phyloP scores from a whole-genome alignment of 2,113 vertebrate species.

The Nothocercus nigrocapillus region DNA sequence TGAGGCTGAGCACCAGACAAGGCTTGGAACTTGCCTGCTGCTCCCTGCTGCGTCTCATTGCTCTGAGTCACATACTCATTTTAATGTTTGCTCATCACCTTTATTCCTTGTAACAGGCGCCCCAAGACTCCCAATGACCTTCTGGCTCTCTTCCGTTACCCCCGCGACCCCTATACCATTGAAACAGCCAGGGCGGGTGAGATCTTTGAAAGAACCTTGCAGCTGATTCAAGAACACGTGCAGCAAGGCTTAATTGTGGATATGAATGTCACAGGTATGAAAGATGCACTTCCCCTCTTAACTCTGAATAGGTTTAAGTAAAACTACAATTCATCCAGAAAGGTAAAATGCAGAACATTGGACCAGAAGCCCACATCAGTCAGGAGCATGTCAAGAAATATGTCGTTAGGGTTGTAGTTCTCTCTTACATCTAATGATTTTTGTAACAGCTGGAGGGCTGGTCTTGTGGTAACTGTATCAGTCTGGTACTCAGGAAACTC shows the following conservation, averaged over 20 bases:
- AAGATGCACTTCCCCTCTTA: not conserved
- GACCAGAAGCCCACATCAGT: not conserved
- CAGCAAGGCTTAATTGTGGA: slow-evolving; percentile 74
- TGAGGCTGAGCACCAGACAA: not conserved
- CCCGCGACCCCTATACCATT: slow-evolving; percentile 76
- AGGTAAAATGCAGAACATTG: not conserved
- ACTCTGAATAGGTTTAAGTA: not conserved
- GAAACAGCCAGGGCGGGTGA: slow-evolving; percentile 77
- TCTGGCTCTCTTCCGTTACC: slow-evolving; percentile 78
- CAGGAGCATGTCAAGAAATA: not conserved
- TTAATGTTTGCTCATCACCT: not conserved
- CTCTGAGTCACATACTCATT: not conserved
- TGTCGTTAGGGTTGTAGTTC: not conserved
- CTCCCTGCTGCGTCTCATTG: not conserved
- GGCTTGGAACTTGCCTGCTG: not conserved
- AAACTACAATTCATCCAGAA: not conserved
- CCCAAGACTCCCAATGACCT: slow-evolving; percentile 78
- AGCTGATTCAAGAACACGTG: slow-evolving; percentile 77
- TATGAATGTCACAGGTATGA: slow-evolving; percentile 74
- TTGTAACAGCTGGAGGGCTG: not conserved
- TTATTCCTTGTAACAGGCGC: slow-evolving; percentile 37
- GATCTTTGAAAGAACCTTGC: slow-evolving; percentile 78
- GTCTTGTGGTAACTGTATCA: accelerated
- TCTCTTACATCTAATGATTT: not conserved
- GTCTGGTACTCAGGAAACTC: not conserved